Conservation (phyloP, 2,113 vertebrate genomes). For the Anarrhichthys ocellatus region DNA sequence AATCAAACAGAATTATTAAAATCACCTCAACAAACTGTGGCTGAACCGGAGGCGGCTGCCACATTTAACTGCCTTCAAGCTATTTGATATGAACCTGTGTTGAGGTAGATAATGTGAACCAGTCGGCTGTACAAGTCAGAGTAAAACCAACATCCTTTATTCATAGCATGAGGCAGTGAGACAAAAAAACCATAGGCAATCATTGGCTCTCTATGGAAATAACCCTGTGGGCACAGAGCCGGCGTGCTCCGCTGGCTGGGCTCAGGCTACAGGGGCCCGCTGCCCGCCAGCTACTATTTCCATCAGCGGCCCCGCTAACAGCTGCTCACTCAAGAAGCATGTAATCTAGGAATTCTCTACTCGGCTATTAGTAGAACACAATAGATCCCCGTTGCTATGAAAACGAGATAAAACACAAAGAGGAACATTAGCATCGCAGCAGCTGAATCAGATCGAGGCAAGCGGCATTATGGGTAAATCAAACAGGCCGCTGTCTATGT, state of each 20-base stretch:
- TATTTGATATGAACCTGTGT: slow-evolving; percentile 16
- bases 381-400: slow-evolving; percentile 59
- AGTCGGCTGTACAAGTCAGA: slow-evolving; percentile 1
- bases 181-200: not conserved
- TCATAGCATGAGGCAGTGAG: not conserved
- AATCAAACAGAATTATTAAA: not conserved
- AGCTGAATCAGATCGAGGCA: not conserved
- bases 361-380: slow-evolving; percentile 71
- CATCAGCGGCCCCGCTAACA: slow-evolving; percentile 54
- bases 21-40: not conserved
- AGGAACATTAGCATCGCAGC: slow-evolving; percentile 1
- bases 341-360: slow-evolving; percentile 69
- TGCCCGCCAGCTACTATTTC: slow-evolving; percentile 58
- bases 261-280: slow-evolving; percentile 6
- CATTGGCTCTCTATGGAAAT: slow-evolving; percentile 18
- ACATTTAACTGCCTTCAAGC: not conserved
- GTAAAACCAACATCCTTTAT: not conserved
- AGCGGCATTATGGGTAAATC: slow-evolving; percentile 4
- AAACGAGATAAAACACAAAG: slow-evolving; percentile 54
- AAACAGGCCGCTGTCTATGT: not conserved
- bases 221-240: slow-evolving; percentile 20
- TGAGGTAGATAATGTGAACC: not conserved
- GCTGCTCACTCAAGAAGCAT: slow-evolving; percentile 61
- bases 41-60: not conserved
- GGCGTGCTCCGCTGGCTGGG: slow-evolving; percentile 7